Conservation (phyloP, 1,140 invertebrate genomes). For the Temnothorax longispinosus region DNA sequence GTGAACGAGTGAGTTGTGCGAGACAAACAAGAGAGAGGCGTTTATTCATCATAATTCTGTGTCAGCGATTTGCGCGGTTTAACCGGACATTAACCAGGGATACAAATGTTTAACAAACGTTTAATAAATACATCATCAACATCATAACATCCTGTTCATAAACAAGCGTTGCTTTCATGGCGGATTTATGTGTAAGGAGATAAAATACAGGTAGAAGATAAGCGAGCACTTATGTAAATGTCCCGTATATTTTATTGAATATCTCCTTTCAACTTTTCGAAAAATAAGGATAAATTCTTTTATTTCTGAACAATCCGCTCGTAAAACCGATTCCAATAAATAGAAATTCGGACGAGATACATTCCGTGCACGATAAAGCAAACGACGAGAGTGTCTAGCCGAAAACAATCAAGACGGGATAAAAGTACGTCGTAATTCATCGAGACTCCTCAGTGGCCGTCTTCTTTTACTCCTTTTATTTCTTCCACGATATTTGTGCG, state of each 20-base stretch:
- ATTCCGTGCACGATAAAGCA: background rate
- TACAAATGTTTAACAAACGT: conserved; percentile 1
- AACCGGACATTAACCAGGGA: conserved; percentile 6
- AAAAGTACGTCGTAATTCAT: conserved; percentile 61
- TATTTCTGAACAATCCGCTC: background rate
- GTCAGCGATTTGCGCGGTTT: background rate
- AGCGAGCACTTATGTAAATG: background rate
- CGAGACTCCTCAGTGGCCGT: background rate
- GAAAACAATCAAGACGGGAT: conserved; percentile 71
- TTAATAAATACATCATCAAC: conserved; percentile 21
- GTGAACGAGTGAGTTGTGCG: background rate
- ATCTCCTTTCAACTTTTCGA: background rate
- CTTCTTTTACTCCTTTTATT: conserved; percentile 5
- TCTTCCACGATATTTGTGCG: background rate
- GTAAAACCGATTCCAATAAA: conserved; percentile 61
- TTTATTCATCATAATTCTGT: conserved; percentile 20
- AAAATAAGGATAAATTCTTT: conserved; percentile 5
- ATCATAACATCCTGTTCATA: background rate
- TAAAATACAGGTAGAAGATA: background rate
- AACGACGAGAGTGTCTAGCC: conserved; percentile 68
- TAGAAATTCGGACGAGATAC: conserved; percentile 11
- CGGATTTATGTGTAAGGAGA: conserved; percentile 3
- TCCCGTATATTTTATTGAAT: background rate
- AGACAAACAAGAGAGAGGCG: background rate
- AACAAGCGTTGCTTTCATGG: background rate